phyloP scores from a whole-genome alignment of 2,113 vertebrate species.

The Tenebrosternarchus preto region DNA sequence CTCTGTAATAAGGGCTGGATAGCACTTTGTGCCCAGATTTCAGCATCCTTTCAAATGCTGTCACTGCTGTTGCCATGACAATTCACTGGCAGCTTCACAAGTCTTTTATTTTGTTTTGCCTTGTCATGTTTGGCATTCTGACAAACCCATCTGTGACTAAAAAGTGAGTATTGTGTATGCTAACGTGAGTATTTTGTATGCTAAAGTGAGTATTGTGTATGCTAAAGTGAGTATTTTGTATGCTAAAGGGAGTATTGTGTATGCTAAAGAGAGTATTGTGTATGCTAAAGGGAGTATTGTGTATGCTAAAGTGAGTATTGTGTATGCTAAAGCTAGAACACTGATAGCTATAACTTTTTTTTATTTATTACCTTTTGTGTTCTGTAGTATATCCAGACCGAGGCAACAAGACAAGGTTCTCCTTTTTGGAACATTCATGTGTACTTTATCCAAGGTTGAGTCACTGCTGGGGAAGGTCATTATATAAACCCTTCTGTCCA shows the following conservation, averaged over 20 bases:
- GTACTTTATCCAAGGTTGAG: neutral
- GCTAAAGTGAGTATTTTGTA: too few relatives aligned
- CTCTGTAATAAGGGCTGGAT: slow-evolving; percentile 14
- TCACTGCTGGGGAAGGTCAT: neutral
- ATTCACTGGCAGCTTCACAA: slow-evolving; percentile 48
- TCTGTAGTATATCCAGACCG: neutral
- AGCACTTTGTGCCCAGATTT: slow-evolving; percentile 19
- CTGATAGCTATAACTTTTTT: too few relatives aligned
- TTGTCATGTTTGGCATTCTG: slow-evolving; percentile 25
- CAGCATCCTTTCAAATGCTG: slow-evolving; percentile 56
- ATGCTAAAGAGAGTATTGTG: too few relatives aligned
- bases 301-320: neutral
- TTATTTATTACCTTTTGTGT: neutral
- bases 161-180: too few relatives aligned
- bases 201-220: neutral
- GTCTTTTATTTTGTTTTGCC: slow-evolving; percentile 29
- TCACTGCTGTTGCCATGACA: slow-evolving; percentile 66
- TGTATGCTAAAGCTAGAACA: neutral
- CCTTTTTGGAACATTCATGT: neutral
- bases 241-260: too few relatives aligned
- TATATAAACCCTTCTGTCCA: slow-evolving; percentile 3
- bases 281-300: too few relatives aligned
- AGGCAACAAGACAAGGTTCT: neutral
- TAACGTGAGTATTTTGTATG: too few relatives aligned
- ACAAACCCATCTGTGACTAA: slow-evolving; percentile 41